These are phyloP conservation scores for Tipula vernalis DNA, from an alignment of 2,888 invertebrate genomes.

Conservation along the genomic window DNA sequence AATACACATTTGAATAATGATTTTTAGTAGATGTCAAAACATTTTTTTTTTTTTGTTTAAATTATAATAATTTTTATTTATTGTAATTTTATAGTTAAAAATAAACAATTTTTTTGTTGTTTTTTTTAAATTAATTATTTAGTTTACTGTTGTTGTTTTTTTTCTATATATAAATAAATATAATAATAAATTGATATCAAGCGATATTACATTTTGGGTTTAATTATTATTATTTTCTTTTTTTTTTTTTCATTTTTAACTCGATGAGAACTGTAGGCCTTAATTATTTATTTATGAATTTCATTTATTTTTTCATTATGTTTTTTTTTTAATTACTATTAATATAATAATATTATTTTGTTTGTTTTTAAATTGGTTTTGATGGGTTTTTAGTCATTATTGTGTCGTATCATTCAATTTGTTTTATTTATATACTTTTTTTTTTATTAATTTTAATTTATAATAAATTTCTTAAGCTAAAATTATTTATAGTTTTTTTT, in stretches of 20 bases:
- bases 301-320: background rate
- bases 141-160: background rate
- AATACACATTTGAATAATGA: too few species aligned
- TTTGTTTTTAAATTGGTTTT: background rate
- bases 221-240: background rate
- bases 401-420: background rate
- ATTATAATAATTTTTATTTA: slow-evolving; percentile 1
- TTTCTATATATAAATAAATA: background rate
- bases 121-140: background rate
- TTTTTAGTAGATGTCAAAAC: background rate
- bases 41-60: background rate
- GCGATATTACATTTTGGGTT: background rate
- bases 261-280: slow-evolving; percentile 4
- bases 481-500: slow-evolving; percentile 4
- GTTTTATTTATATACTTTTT: background rate
- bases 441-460: background rate
- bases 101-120: background rate
- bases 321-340: background rate
- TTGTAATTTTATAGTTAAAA: background rate
- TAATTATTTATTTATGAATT: background rate
- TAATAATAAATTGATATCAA: background rate
- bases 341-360: background rate
- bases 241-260: background rate
- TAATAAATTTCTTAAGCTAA: slow-evolving; percentile 4
- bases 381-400: background rate